A percentile compares a stretch with the other conserved stretches of the same genome.
These are phyloP conservation scores for Triops cancriformis DNA, from an alignment of 1,140 invertebrate genomes.

Conservation along the genomic window DNA sequence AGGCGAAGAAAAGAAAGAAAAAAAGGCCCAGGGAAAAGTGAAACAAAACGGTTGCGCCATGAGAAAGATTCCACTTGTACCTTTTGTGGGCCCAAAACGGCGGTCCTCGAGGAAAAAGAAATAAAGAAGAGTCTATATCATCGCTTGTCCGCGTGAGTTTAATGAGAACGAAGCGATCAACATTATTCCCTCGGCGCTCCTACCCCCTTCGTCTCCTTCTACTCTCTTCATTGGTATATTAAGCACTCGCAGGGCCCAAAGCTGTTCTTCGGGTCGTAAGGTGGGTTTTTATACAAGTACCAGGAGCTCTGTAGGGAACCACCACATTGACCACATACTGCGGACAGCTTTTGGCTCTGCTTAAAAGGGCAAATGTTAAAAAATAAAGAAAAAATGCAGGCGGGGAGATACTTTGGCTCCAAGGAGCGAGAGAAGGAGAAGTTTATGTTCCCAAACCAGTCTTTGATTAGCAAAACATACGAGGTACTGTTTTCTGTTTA, in stretches of 20 bases:
- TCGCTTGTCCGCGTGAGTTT: slow-evolving; percentile 4
- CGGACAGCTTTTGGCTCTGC: not conserved
- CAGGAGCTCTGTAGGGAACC: slow-evolving; percentile 8
- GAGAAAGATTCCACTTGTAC: not conserved
- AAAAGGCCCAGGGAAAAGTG: not conserved
- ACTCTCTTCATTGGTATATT: no score
- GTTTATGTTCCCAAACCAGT: not conserved
- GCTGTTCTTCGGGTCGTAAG: no score
- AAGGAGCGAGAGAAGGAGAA: no score
- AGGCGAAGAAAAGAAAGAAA: not conserved
- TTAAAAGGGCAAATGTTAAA: not conserved
- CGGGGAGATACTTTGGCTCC: no score
- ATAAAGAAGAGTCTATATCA: not conserved
- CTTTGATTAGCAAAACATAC: not conserved
- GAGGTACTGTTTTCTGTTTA: not conserved
- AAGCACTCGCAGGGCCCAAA: no score
- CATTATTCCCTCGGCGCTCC: not conserved
- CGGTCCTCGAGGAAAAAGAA: not conserved
- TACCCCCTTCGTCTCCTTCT: no score
- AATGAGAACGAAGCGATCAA: slow-evolving; percentile 13
- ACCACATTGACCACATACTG: slow-evolving; percentile 13
- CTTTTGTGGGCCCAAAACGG: not conserved
- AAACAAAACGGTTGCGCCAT: not conserved
- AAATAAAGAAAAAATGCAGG: not conserved
- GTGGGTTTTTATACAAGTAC: not conserved